Evolutionary conservation across 1,140 invertebrate genomes (phyloP), one percentile per base, ranked within the genome.

Genomic region (Argopecten irradians): DNA sequence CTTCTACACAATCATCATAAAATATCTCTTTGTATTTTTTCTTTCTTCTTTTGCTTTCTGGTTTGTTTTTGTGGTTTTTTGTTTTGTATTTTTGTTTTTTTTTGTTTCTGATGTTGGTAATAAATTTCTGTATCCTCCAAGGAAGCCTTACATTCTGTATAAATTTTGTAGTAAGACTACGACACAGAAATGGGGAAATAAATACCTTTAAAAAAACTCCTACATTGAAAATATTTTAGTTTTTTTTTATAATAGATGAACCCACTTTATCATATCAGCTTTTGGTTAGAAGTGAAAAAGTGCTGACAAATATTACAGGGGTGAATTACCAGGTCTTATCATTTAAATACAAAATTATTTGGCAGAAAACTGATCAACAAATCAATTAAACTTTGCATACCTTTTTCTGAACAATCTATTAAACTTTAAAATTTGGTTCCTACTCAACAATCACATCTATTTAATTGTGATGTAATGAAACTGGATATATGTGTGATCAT

Each of bases 391-490:
- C 55, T 71, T n/a, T 7, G n/a, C n/a, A n/a, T n/a, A n/a, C n/a
- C n/a, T n/a, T n/a, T n/a, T n/a, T n/a, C n/a, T n/a, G n/a, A n/a
- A 22, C n/a, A 28, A 22, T 28, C 55, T 71, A 71, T 71, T 71
- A 71, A 28, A 71, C 55, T 71, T n/a, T 7, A 28, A 71, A n/a
- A n/a, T 28, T 71, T n/a, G n/a, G n/a, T n/a, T n/a, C 5, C 22
- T 46, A 3, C 55, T 28, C 22, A n/a, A n/a, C 22, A 71, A 71
- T 16, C 55, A n/a, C 22, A 71, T 8, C 14, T n/a, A n/a, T 71
- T 71, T 71, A n/a, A 71, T 71, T 71, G 55, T 71, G 55, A 71
- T 71, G 55, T 71, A 71, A 71, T 71, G 55, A 28, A 71, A 71
- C 55, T 71, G 1, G 55, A 71, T 71, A 8, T n/a, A n/a, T 71